phyloP scores from a whole-genome alignment of 1,140 invertebrate species.

The Saccostrea cuccullata region DNA sequence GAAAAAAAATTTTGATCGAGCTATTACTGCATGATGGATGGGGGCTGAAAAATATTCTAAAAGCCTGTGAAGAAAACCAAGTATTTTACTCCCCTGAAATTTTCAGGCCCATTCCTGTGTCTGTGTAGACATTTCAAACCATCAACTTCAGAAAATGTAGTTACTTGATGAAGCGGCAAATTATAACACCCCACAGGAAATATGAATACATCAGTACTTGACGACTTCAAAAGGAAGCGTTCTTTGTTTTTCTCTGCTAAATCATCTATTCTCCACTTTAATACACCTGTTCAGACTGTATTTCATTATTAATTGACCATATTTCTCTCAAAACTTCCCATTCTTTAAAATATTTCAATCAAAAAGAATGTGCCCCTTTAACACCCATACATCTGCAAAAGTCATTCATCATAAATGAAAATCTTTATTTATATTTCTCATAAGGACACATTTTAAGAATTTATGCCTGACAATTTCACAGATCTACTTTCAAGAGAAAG shows the following conservation, averaged over 20 bases:
- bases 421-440: not conserved
- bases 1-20: conserved; percentile 11
- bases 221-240: not conserved
- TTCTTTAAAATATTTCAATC: not conserved
- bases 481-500: not conserved
- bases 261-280: not conserved
- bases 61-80: not conserved
- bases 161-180: not conserved
- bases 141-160: not conserved
- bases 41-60: not conserved
- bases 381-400: not conserved
- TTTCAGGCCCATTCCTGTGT: not conserved
- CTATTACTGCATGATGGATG: not conserved
- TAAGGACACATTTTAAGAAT: not conserved
- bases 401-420: not conserved
- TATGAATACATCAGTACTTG: not conserved
- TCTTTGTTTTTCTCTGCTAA: conserved; percentile 12
- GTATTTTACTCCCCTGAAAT: conserved; percentile 7
- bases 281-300: conserved; percentile 11
- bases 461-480: not conserved
- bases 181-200: not conserved
- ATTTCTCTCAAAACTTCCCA: not conserved
- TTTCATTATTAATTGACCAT: conserved; percentile 28
- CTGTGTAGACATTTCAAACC: not conserved
- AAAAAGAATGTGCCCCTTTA: not conserved